phyloP scores from a whole-genome alignment of 1,140 invertebrate genomes.

The Caerostris darwini region DNA sequence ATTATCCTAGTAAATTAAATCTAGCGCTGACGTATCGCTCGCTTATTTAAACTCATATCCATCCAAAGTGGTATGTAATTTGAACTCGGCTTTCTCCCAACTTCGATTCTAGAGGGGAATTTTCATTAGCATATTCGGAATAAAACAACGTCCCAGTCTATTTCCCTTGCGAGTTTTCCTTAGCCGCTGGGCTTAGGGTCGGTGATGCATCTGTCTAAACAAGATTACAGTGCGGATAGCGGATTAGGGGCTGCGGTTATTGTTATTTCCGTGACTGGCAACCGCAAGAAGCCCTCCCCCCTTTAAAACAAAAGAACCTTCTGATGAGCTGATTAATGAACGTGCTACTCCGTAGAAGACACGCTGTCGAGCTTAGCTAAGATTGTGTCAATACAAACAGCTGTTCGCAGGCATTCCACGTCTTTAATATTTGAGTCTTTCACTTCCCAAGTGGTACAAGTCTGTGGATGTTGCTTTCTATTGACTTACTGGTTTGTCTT shows the following conservation, averaged over 20 bases:
- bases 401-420: conserved; percentile 16
- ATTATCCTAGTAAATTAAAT: too few relatives aligned
- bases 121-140: conserved; percentile 52
- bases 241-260: conserved; percentile 66
- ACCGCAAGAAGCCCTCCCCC: conserved; percentile 48
- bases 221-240: conserved; percentile 70
- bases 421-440: not conserved
- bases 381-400: conserved; percentile 64
- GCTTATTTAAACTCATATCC: not conserved
- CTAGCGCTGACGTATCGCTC: too few relatives aligned
- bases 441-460: not conserved
- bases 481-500: not conserved
- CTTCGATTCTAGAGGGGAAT: not conserved
- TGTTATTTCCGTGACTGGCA: conserved; percentile 71
- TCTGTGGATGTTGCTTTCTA: not conserved
- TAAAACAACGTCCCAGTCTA: conserved; percentile 38
- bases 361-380: not conserved
- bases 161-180: conserved; percentile 43
- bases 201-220: conserved; percentile 68
- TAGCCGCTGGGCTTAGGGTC: conserved; percentile 59
- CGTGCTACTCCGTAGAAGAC: not conserved
- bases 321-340: conserved; percentile 67
- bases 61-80: not conserved
- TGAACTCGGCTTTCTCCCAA: not conserved
- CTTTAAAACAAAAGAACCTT: conserved; percentile 71